Evolutionary conservation across 2,113 vertebrate species (phyloP).

Genomic region (Chitala chitala): DNA sequence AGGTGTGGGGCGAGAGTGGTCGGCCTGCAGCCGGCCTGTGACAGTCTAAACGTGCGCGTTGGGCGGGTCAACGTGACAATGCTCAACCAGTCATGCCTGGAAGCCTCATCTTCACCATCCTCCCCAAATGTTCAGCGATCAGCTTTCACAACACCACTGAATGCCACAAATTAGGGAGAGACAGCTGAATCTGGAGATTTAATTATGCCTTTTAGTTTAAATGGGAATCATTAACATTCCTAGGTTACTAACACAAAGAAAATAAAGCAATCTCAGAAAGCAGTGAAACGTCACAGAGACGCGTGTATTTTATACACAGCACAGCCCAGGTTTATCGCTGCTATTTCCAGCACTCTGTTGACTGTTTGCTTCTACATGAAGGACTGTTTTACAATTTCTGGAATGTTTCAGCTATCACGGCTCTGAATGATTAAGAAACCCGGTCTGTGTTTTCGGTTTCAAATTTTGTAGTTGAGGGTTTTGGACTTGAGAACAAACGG

Average conservation of each 20-base stretch:
- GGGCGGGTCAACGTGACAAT: too few species aligned
- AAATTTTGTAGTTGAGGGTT: conserved; percentile 30
- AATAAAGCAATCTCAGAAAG: not conserved
- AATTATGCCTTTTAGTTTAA: not conserved
- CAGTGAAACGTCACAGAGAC: too few species aligned
- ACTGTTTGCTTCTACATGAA: conserved; percentile 38
- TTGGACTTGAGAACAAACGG: conserved; percentile 11
- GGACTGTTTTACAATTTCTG: conserved; percentile 47
- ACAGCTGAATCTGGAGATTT: too few species aligned
- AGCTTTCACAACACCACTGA: too few species aligned
- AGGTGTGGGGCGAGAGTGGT: too few species aligned
- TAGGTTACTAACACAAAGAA: not conserved
- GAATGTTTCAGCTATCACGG: conserved; percentile 42
- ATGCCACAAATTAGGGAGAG: too few species aligned
- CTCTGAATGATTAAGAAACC: conserved; percentile 29
- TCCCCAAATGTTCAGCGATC: too few species aligned
- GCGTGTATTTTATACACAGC: too few species aligned
- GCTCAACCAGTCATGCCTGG: too few species aligned
- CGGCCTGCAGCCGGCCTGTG: too few species aligned
- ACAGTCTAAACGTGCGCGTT: too few species aligned
- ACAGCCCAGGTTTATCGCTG: conserved; percentile 39
- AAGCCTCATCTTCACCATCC: too few species aligned
- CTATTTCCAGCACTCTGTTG: conserved; percentile 32
- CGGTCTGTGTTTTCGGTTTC: conserved; percentile 34
- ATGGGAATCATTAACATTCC: not conserved